Percentiles rank a stretch among this genome's conserved stretches.
Evolutionary conservation across 2,888 invertebrate species (phyloP).

Genomic region (Chymomyza amoena): DNA sequence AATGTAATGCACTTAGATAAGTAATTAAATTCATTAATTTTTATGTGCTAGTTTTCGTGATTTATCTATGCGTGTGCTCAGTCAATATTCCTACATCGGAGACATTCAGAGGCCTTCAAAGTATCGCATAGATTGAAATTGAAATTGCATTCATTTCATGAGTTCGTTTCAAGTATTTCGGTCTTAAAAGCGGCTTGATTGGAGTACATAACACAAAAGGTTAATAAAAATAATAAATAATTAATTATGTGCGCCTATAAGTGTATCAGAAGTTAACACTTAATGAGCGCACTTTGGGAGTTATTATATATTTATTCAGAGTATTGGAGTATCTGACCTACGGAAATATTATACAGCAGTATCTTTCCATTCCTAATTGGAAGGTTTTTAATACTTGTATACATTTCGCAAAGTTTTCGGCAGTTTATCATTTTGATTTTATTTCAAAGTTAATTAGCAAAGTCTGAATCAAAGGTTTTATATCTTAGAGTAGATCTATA

Average conservation of each 20-base stretch:
- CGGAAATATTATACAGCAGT: no score
- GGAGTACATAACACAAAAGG: not conserved
- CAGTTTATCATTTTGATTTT: no score
- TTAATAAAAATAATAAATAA: not conserved
- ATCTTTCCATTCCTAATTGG: no score
- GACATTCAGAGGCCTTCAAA: not conserved
- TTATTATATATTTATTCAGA: no score
- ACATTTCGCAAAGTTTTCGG: no score
- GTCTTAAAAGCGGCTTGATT: not conserved
- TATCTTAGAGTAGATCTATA: no score
- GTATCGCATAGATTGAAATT: not conserved
- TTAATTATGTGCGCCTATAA: conserved; percentile 29
- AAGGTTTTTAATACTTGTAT: no score
- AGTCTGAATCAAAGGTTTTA: no score
- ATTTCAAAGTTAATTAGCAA: no score
- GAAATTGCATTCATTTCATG: not conserved
- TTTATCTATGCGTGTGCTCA: conserved; percentile 2
- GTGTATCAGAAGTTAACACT: no score
- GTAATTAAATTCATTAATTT: conserved; percentile 70
- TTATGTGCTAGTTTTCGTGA: conserved; percentile 38
- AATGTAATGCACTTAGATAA: conserved; percentile 51
- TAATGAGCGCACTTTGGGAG: no score
- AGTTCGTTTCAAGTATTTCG: not conserved
- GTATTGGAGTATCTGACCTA: no score
- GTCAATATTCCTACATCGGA: not conserved